phyloP scores from a whole-genome alignment of 2,888 invertebrate species.

The Lissocephala sabroskyi region DNA sequence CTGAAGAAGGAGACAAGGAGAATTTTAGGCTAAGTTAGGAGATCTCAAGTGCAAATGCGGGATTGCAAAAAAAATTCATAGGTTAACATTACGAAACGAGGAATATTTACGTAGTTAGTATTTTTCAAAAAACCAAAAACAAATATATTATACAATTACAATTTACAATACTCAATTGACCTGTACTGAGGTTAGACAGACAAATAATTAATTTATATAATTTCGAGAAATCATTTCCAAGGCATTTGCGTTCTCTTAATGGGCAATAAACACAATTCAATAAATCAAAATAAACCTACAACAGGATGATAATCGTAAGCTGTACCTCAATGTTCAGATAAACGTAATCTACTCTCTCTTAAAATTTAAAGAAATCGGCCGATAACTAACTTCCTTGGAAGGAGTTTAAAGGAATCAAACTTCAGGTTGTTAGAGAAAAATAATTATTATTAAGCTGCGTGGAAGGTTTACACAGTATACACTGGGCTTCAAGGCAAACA shows the following conservation, averaged over 20 bases:
- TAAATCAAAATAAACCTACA: conserved; percentile 1
- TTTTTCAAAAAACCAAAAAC: conserved; percentile 6
- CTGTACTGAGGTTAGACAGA: too few relatives aligned
- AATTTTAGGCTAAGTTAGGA: conserved; percentile 3
- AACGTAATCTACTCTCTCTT: neutral
- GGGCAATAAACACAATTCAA: too few relatives aligned
- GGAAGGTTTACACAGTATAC: conserved; percentile 59
- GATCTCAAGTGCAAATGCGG: conserved; percentile 40
- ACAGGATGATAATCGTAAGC: conserved; percentile 61
- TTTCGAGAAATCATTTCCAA: too few relatives aligned
- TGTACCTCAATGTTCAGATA: conserved; percentile 58
- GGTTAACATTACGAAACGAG: conserved; percentile 41
- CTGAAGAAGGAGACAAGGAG: conserved; percentile 8
- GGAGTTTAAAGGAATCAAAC: conserved; percentile 22
- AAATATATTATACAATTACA: conserved; percentile 11
- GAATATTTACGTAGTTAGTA: conserved; percentile 16
- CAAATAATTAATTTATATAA: neutral
- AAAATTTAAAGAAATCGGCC: conserved; percentile 17
- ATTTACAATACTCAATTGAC: too few relatives aligned
- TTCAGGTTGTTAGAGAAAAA: conserved; percentile 40
- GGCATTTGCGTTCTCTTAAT: too few relatives aligned
- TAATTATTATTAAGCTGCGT: conserved; percentile 22
- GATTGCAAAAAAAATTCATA: conserved; percentile 54
- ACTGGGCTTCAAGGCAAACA: conserved; percentile 72
- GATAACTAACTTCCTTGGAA: too few relatives aligned